Conservation (phyloP, 1,140 invertebrate species). For the Lucilia cuprina region DNA sequence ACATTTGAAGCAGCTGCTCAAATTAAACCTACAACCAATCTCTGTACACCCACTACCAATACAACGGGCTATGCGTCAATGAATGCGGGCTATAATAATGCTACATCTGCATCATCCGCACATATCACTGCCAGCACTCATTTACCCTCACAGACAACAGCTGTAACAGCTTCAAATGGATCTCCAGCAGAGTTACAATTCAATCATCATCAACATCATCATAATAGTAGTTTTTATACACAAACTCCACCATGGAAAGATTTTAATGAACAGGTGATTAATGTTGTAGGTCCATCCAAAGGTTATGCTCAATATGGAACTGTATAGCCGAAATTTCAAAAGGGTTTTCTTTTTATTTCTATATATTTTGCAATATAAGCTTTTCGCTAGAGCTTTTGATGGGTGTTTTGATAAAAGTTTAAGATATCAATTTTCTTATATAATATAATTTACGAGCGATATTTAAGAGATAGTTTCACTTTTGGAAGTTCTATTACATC, state of each 20-base stretch:
- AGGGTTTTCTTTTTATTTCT: background rate
- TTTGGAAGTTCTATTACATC: no score
- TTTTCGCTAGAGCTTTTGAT: background rate
- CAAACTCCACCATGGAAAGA: constrained; percentile 62
- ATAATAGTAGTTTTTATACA: constrained; percentile 59
- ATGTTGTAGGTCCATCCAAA: constrained; percentile 17
- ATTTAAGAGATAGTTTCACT: no score
- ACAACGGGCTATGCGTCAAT: background rate
- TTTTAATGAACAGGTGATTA: constrained; percentile 50
- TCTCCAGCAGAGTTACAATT: background rate
- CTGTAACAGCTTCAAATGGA: constrained; percentile 1
- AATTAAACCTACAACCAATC: background rate
- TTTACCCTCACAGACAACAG: background rate
- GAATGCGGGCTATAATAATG: constrained; percentile 12
- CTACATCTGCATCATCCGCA: background rate
- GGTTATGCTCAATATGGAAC: constrained; percentile 18
- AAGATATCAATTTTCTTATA: no score
- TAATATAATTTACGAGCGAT: no score
- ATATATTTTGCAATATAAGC: background rate
- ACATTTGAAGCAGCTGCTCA: constrained; percentile 68
- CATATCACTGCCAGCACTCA: background rate
- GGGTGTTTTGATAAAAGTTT: no score
- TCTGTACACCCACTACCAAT: background rate
- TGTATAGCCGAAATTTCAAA: constrained; percentile 29
- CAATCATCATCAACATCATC: constrained; percentile 40